A percentile compares a stretch with the other conserved stretches of the same genome.
phyloP scores from a whole-genome alignment of 2,888 invertebrate genomes.

The Hecatera dysodea region DNA sequence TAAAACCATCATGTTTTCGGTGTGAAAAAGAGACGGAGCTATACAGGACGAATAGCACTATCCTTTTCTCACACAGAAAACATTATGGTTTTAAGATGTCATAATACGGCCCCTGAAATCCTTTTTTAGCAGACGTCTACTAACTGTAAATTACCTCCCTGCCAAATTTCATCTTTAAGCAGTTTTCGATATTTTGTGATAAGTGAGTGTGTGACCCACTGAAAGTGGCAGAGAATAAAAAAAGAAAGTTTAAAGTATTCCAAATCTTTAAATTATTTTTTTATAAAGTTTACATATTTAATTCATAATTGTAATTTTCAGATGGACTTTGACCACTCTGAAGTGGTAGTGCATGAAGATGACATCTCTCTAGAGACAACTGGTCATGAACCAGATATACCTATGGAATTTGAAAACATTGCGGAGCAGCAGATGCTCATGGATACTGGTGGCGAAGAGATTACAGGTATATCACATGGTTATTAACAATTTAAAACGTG shows the following conservation, averaged over 20 bases:
- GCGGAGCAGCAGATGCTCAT: slow-evolving; percentile 83
- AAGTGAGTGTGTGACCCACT: too few species aligned
- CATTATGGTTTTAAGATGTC: too few species aligned
- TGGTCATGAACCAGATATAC: slow-evolving; percentile 76
- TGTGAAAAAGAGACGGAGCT: too few species aligned
- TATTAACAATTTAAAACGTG: background rate
- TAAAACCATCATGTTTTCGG: too few species aligned
- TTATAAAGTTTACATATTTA: background rate
- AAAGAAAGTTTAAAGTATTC: background rate
- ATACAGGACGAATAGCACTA: too few species aligned
- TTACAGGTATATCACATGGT: slow-evolving; percentile 76
- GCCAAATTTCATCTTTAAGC: too few species aligned
- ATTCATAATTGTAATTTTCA: slow-evolving; percentile 52
- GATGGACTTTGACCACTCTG: slow-evolving; percentile 86
- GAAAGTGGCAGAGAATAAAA: background rate
- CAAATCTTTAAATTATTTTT: background rate
- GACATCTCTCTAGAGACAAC: slow-evolving; percentile 78
- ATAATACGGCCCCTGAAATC: too few species aligned
- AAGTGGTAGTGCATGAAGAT: slow-evolving; percentile 78
- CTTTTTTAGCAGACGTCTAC: too few species aligned
- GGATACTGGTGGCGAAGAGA: slow-evolving; percentile 86
- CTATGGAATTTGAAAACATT: slow-evolving; percentile 85
- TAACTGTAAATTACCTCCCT: too few species aligned
- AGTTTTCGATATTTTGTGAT: too few species aligned
- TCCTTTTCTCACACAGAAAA: too few species aligned